Conservation (phyloP, 2,888 invertebrate species). For the Yponomeuta plumbellus region DNA sequence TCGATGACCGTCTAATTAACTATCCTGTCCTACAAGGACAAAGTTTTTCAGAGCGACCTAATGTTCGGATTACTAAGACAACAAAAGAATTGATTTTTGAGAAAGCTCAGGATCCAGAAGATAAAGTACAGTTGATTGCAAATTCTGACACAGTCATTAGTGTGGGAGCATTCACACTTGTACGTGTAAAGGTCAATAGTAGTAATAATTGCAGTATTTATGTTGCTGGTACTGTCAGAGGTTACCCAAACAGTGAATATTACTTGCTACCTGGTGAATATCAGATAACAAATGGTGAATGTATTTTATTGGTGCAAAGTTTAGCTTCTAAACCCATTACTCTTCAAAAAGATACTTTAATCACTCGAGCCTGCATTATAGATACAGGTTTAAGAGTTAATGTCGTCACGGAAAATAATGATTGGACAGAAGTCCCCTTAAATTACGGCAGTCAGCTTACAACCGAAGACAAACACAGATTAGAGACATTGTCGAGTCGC, state of each 20-base stretch:
- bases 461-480: no score
- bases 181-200: no score
- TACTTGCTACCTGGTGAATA: constrained; percentile 11
- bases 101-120: background rate
- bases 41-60: no score
- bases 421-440: no score
- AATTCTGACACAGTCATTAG: no score
- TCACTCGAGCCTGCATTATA: background rate
- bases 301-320: background rate
- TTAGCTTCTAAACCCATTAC: background rate
- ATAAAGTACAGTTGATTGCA: background rate
- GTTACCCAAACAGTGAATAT: background rate
- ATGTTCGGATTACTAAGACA: background rate
- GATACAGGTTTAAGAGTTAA: background rate
- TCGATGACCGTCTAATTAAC: background rate
- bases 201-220: no score
- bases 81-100: background rate
- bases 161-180: no score
- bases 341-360: background rate
- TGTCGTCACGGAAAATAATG: no score
- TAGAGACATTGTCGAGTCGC: no score
- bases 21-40: background rate
- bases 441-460: no score
- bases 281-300: no score
- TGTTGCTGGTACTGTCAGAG: background rate